Percentiles rank a stretch among this genome's conserved stretches.
These are phyloP conservation scores for Pholis gunnellus DNA, from an alignment of 2,113 vertebrate genomes.

Conservation along the genomic window DNA sequence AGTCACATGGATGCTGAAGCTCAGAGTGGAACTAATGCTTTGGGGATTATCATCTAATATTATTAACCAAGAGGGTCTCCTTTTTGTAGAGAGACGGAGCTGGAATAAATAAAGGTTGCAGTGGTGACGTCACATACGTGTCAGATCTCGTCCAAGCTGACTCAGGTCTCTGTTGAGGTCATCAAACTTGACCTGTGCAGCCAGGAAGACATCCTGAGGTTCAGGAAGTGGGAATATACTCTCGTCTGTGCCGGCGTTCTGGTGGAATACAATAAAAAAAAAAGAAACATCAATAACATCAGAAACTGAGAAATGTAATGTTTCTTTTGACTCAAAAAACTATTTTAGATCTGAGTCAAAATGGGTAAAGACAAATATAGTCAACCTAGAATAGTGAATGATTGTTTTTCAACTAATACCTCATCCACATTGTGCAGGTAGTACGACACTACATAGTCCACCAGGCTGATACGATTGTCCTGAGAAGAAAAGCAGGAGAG, in stretches of 20 bases:
- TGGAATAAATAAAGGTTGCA: neutral
- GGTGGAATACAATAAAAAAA: conserved; percentile 25
- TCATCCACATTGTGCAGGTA: conserved; percentile 92
- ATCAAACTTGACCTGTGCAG: conserved; percentile 96
- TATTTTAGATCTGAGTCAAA: neutral
- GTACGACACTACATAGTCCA: conserved; percentile 95
- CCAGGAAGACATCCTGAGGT: conserved; percentile 94
- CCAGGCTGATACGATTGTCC: conserved; percentile 92
- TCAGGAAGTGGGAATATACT: conserved; percentile 93
- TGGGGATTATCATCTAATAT: conserved; percentile 30
- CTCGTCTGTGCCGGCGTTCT: conserved; percentile 94
- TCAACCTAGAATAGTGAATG: neutral
- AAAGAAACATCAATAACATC: neutral
- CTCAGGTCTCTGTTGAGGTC: conserved; percentile 92
- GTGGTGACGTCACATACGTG: conserved; percentile 82
- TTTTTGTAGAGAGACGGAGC: neutral
- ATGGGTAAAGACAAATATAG: neutral
- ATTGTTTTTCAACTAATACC: conserved; percentile 78
- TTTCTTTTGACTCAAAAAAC: neutral
- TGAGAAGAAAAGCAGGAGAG: conserved; percentile 54
- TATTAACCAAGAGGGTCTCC: neutral
- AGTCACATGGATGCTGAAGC: conserved; percentile 32
- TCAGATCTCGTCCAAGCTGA: conserved; percentile 89
- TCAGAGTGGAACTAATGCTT: conserved; percentile 11
- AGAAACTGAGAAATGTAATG: neutral